Conservation (phyloP, 2,797 vertebrate species). For the Alauda arvensis region DNA sequence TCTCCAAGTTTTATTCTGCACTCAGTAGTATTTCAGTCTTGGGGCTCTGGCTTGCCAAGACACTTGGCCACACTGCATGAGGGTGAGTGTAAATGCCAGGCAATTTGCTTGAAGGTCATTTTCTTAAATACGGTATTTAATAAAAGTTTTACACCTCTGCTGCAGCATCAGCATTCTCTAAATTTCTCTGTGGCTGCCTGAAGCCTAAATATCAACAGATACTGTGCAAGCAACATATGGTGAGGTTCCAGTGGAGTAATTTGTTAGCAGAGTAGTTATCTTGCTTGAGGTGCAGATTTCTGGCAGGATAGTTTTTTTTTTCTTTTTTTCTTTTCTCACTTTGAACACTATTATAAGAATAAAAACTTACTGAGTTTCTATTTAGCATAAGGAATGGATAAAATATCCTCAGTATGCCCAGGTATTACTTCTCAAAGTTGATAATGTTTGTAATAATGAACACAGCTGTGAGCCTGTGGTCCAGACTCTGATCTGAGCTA, state of each 20-base stretch:
- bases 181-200: background rate
- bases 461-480: background rate
- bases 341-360: background rate
- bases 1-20: background rate
- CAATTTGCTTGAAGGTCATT: constrained; percentile 1
- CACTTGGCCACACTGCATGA: background rate
- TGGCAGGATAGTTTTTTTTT: background rate
- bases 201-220: constrained; percentile 52
- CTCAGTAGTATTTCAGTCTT: background rate
- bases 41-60: background rate
- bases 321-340: background rate
- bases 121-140: background rate
- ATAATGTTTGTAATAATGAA: background rate
- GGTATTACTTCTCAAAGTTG: background rate
- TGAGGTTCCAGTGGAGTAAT: constrained; percentile 36
- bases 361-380: background rate
- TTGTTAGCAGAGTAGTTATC: constrained; percentile 41
- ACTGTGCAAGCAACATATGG: constrained; percentile 36
- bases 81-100: background rate
- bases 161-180: background rate
- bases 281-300: constrained; percentile 25
- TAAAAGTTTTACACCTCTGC: background rate
- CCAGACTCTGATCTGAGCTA: background rate
- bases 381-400: background rate
- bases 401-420: background rate